A percentile compares a stretch with the other conserved stretches of the same genome.
phyloP scores from a whole-genome alignment of 2,797 vertebrate genomes.

The Euphonia xanthogaster region DNA sequence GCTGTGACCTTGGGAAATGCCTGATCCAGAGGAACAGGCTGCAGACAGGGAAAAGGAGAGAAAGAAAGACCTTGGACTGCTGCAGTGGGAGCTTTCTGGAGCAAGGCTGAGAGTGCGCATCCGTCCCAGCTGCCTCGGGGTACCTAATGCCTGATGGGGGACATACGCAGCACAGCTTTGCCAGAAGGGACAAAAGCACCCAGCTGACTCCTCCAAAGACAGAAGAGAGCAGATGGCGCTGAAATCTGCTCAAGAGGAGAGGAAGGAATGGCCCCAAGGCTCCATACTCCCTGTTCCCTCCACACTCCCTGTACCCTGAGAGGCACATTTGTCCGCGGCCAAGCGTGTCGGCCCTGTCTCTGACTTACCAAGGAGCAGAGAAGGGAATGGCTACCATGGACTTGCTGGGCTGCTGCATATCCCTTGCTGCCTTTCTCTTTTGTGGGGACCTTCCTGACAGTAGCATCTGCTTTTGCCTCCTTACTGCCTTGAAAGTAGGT shows the following conservation, averaged over 20 bases:
- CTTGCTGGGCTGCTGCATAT: background rate
- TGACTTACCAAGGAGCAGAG: background rate
- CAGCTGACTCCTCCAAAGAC: constrained; percentile 43
- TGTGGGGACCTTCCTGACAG: background rate
- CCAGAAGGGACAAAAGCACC: constrained; percentile 7
- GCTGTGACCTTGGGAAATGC: constrained; percentile 10
- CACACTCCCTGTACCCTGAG: background rate
- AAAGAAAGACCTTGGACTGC: constrained; percentile 20
- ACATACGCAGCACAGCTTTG: constrained; percentile 1
- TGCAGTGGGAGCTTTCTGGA: constrained; percentile 24
- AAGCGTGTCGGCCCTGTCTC: background rate
- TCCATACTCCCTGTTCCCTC: constrained; percentile 4
- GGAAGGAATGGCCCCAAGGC: constrained; percentile 45
- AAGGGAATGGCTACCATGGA: background rate
- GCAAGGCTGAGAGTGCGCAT: background rate
- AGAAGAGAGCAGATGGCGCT: constrained; percentile 31
- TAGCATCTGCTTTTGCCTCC: background rate
- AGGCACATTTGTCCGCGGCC: background rate
- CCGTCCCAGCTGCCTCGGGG: constrained; percentile 9
- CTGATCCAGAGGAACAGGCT: background rate
- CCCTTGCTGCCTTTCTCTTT: background rate
- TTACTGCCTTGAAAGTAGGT: background rate
- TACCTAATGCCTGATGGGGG: background rate
- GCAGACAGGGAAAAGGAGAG: background rate
- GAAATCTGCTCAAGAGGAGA: constrained; percentile 52